Evolutionary conservation across 1,140 invertebrate genomes (phyloP).

Genomic region (Micrasema minimum): DNA sequence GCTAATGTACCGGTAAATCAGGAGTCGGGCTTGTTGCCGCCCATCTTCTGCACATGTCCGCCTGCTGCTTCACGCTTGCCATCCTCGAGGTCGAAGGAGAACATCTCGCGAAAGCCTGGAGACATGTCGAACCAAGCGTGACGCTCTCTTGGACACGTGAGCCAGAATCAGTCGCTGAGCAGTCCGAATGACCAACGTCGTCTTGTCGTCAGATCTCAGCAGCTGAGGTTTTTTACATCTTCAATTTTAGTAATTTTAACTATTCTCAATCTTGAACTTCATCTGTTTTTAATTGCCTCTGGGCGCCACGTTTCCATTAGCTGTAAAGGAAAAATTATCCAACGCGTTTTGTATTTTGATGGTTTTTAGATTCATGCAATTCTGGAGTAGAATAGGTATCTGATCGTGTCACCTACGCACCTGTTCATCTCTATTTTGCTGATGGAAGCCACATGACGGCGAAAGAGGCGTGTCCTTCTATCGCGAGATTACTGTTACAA

Average conservation of each 20-base stretch:
- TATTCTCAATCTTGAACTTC: slow-evolving; percentile 55
- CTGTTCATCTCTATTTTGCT: slow-evolving; percentile 65
- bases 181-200: slow-evolving; percentile 66
- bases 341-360: slow-evolving; percentile 62
- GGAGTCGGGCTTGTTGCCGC: slow-evolving; percentile 18
- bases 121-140: slow-evolving; percentile 54
- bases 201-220: slow-evolving; percentile 61
- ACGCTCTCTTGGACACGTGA: slow-evolving; percentile 81
- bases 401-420: slow-evolving; percentile 59
- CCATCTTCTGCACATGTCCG: neutral
- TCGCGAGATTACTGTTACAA: too few relatives aligned
- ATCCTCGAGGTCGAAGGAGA: neutral
- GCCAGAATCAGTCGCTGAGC: slow-evolving; percentile 81
- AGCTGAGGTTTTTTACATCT: slow-evolving; percentile 38
- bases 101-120: slow-evolving; percentile 57
- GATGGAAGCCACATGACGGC: slow-evolving; percentile 64
- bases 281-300: slow-evolving; percentile 62
- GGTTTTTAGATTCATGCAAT: slow-evolving; percentile 63
- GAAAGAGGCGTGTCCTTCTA: slow-evolving; percentile 59
- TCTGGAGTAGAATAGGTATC: slow-evolving; percentile 60
- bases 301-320: slow-evolving; percentile 63
- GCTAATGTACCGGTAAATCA: slow-evolving; percentile 26
- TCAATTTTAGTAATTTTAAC: neutral
- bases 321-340: slow-evolving; percentile 65
- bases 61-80: neutral